Evolutionary conservation across 2,888 invertebrate genomes (phyloP).

Genomic region (Urechis unicinctus): DNA sequence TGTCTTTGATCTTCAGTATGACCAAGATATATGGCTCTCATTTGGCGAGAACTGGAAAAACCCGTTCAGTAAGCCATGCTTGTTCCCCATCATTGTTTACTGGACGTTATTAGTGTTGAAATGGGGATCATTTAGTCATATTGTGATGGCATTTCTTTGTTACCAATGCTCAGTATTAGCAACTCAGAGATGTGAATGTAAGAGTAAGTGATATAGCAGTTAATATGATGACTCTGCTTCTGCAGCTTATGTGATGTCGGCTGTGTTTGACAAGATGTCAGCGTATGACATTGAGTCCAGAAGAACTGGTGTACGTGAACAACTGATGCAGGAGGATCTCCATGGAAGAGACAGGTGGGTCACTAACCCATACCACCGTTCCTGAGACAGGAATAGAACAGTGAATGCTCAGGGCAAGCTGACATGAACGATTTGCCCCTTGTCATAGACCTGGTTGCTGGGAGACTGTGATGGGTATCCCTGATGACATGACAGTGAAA

Average conservation of each 20-base stretch:
- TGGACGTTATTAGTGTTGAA: too few species aligned
- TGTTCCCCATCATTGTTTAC: background rate
- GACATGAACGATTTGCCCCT: too few species aligned
- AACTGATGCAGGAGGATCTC: constrained; percentile 26
- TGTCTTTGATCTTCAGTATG: constrained; percentile 31
- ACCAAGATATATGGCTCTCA: constrained; percentile 45
- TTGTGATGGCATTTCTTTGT: too few species aligned
- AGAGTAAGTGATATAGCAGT: background rate
- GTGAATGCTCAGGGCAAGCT: too few species aligned
- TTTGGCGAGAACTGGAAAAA: constrained; percentile 45
- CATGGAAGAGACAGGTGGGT: constrained; percentile 28
- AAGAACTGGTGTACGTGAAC: constrained; percentile 25
- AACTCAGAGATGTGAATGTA: background rate
- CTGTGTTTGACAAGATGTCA: constrained; percentile 34
- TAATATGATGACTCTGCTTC: background rate
- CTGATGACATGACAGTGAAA: constrained; percentile 21
- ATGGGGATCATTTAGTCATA: too few species aligned
- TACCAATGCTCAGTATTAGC: too few species aligned
- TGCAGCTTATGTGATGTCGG: constrained; percentile 39
- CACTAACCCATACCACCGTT: too few species aligned
- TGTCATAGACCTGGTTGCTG: constrained; percentile 21
- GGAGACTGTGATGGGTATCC: constrained; percentile 29
- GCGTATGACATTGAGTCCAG: constrained; percentile 19
- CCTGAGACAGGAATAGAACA: background rate
- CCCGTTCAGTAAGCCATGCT: constrained; percentile 36